Conservation (phyloP, 2,888 invertebrate genomes). For the Poecilus cupreus region DNA sequence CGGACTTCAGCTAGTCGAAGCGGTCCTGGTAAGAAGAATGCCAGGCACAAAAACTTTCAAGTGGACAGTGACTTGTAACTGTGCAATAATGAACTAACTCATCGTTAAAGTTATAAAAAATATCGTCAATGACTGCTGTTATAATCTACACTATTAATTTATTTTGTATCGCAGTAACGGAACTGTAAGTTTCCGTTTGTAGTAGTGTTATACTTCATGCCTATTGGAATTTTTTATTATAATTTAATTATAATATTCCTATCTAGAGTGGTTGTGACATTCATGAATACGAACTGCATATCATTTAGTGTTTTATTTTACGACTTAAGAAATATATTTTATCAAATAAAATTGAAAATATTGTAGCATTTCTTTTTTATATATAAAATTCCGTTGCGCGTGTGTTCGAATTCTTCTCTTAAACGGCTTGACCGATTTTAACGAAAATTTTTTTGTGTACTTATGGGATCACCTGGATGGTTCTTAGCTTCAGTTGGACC, state of each 20-base stretch:
- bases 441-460: too few species aligned
- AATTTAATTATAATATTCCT: slow-evolving; percentile 48
- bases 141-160: slow-evolving; percentile 32
- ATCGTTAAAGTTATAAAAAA: slow-evolving; percentile 25
- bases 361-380: background rate
- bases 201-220: slow-evolving; percentile 22
- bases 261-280: slow-evolving; percentile 53
- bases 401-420: background rate
- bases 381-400: too few species aligned
- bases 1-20: slow-evolving; percentile 51
- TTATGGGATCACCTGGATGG: too few species aligned
- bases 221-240: slow-evolving; percentile 4
- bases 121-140: slow-evolving; percentile 38
- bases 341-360: background rate
- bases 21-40: slow-evolving; percentile 47
- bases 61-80: slow-evolving; percentile 55
- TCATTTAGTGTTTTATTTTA: too few species aligned
- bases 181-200: slow-evolving; percentile 20
- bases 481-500: too few species aligned
- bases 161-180: slow-evolving; percentile 35
- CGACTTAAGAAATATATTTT: slow-evolving; percentile 16
- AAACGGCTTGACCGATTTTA: too few species aligned
- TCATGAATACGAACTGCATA: slow-evolving; percentile 39
- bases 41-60: slow-evolving; percentile 33
- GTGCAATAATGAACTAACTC: slow-evolving; percentile 52